These are phyloP conservation scores for Andrena praecox DNA, from an alignment of 2,888 invertebrate genomes.

Conservation along the genomic window DNA sequence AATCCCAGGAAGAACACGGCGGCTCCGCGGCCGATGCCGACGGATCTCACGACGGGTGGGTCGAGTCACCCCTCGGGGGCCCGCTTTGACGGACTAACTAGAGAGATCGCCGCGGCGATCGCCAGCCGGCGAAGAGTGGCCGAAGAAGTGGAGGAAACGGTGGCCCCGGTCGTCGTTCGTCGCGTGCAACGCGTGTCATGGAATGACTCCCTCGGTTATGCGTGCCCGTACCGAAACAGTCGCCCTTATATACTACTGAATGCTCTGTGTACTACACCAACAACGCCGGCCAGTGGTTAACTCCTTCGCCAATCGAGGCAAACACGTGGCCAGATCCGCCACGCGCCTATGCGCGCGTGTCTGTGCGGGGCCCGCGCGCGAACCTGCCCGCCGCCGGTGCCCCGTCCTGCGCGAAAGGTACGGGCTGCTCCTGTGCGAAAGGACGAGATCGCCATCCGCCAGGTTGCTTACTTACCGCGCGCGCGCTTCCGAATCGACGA, in stretches of 20 bases:
- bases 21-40: not conserved
- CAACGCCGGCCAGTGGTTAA: constrained; percentile 67
- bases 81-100: constrained; percentile 1
- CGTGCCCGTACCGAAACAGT: constrained; percentile 66
- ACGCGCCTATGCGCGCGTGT: not conserved
- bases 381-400: not conserved
- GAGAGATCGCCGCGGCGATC: not conserved
- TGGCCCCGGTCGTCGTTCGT: constrained; percentile 21
- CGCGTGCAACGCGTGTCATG: constrained; percentile 55
- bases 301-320: constrained; percentile 74
- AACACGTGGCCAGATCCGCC: constrained; percentile 61
- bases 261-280: constrained; percentile 66
- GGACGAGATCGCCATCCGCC: constrained; percentile 14
- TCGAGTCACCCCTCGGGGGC: not conserved
- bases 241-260: constrained; percentile 78
- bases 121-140: not conserved
- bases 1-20: not conserved
- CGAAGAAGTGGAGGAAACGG: constrained; percentile 15
- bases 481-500: no score
- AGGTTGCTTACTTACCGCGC: not conserved
- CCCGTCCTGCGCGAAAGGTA: not conserved
- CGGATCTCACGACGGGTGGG: not conserved
- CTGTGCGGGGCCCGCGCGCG: not conserved
- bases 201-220: constrained; percentile 68
- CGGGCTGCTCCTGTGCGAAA: not conserved